Evolutionary conservation across 2,888 invertebrate genomes (phyloP).

Genomic region (Chymomyza caudatula): DNA sequence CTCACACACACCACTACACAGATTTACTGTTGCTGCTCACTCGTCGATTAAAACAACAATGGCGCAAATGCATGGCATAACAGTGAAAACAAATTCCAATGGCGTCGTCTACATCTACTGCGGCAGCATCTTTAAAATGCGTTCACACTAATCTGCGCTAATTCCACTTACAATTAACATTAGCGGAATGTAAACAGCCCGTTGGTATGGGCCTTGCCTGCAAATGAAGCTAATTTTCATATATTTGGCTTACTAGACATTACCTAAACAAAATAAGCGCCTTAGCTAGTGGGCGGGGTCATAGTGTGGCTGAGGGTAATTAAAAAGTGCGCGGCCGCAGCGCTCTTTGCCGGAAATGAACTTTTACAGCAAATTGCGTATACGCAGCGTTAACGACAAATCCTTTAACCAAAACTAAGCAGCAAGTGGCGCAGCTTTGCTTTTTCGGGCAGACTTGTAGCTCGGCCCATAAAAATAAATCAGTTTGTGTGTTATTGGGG

Average conservation of each 20-base stretch:
- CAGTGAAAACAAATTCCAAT: slow-evolving; percentile 42
- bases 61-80: slow-evolving; percentile 4
- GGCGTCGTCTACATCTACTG: background rate
- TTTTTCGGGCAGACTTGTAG: background rate
- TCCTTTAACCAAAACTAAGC: slow-evolving; percentile 10
- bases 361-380: slow-evolving; percentile 38
- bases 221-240: slow-evolving; percentile 56
- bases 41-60: background rate
- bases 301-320: slow-evolving; percentile 41
- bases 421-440: background rate
- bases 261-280: background rate
- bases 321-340: slow-evolving; percentile 55
- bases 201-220: slow-evolving; percentile 4
- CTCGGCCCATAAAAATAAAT: slow-evolving; percentile 27
- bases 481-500: slow-evolving; percentile 19
- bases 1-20: background rate
- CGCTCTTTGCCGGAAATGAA: slow-evolving; percentile 67
- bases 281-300: background rate
- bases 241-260: slow-evolving; percentile 35
- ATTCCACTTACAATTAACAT: slow-evolving; percentile 71
- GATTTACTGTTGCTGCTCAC: background rate
- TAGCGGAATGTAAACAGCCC: slow-evolving; percentile 56
- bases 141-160: slow-evolving; percentile 58
- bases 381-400: slow-evolving; percentile 55
- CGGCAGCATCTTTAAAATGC: slow-evolving; percentile 31